phyloP scores from a whole-genome alignment of 92 coral and sea anemone species.

The Bergia sp. region DNA sequence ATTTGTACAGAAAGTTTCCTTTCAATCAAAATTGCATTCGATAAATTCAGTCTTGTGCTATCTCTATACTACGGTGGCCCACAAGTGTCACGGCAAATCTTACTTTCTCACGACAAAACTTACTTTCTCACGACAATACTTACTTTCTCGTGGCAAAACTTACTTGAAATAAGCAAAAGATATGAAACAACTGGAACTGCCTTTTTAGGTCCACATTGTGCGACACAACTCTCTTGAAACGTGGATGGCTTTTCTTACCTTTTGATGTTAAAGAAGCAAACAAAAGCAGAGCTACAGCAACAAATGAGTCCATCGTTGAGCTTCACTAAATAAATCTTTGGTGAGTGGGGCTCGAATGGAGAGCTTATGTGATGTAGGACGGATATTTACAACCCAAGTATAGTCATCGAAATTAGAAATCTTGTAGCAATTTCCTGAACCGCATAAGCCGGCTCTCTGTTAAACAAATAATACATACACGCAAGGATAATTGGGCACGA shows the following conservation, averaged over 20 bases:
- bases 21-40: no score
- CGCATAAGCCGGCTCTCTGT: neutral
- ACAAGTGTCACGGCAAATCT: no score
- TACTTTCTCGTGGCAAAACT: no score
- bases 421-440: neutral
- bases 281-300: neutral
- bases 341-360: neutral
- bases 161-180: no score
- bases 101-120: no score
- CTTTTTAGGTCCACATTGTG: no score
- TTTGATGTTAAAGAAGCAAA: neutral
- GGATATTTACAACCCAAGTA: neutral
- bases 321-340: neutral
- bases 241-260: neutral
- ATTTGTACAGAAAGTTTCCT: no score
- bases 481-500: neutral
- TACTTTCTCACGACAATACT: no score
- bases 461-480: neutral
- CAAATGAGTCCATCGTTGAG: neutral
- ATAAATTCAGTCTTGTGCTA: no score
- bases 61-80: no score
- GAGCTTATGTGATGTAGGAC: neutral
- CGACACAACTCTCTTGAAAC: no score
- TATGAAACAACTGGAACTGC: no score
- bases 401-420: neutral